Conservation (phyloP, 2,888 invertebrate species). For the Periphyllus acericola region DNA sequence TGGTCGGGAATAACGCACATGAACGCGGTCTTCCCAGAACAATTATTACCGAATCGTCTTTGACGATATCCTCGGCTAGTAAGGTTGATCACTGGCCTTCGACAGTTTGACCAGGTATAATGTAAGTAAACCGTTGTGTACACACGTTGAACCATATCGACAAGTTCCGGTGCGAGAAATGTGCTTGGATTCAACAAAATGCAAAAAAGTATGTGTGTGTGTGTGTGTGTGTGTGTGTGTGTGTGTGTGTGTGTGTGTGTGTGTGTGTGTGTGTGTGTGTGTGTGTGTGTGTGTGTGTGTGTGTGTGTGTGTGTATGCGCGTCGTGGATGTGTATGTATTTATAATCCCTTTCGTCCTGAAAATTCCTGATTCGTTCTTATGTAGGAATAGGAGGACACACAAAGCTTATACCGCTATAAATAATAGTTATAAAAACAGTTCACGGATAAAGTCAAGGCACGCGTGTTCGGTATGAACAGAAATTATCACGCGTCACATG, state of each 20-base stretch:
- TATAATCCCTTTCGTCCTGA: too few relatives aligned
- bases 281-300: too few relatives aligned
- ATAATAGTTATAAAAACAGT: background rate
- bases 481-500: background rate
- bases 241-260: too few relatives aligned
- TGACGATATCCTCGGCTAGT: constrained; percentile 37
- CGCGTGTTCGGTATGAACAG: background rate
- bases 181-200: background rate
- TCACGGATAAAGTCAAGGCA: background rate
- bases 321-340: too few relatives aligned
- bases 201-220: too few relatives aligned
- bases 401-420: too few relatives aligned
- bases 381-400: too few relatives aligned
- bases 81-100: constrained; percentile 32
- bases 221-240: too few relatives aligned
- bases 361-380: too few relatives aligned
- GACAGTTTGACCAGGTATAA: background rate
- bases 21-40: constrained; percentile 20
- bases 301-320: too few relatives aligned
- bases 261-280: too few relatives aligned
- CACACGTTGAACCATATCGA: background rate
- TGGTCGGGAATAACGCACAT: background rate
- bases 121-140: too few relatives aligned
- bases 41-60: constrained; percentile 34
- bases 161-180: background rate